Evolutionary conservation across 2,888 invertebrate genomes (phyloP).

Genomic region (Furcula furcula): DNA sequence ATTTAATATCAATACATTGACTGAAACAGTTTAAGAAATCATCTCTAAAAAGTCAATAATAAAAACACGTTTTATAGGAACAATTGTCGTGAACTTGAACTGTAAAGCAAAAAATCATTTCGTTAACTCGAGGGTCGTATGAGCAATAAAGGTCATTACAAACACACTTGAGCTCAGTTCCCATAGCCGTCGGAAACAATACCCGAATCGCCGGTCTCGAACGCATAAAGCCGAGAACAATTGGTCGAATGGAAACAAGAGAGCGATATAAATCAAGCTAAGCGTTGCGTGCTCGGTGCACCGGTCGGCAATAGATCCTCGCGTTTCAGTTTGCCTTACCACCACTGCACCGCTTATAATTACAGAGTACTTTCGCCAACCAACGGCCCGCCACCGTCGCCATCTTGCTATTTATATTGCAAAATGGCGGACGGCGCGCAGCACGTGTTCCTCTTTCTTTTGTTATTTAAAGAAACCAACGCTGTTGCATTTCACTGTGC

Average conservation of each 20-base stretch:
- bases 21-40: too few species aligned
- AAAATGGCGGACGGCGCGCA: conserved; percentile 71
- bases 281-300: conserved; percentile 74
- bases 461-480: conserved; percentile 53
- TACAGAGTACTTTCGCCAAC: conserved; percentile 79
- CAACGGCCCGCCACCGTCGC: conserved; percentile 70
- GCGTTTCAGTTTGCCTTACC: conserved; percentile 65
- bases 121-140: conserved; percentile 30
- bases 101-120: conserved; percentile 39
- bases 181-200: conserved; percentile 72
- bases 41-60: too few species aligned
- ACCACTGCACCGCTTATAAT: conserved; percentile 66
- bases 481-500: conserved; percentile 34
- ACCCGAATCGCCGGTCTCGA: conserved; percentile 59
- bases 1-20: too few species aligned
- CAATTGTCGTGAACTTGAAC: conserved; percentile 44
- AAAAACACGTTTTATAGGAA: conserved; percentile 3
- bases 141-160: conserved; percentile 58
- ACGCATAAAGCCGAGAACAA: conserved; percentile 73
- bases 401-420: conserved; percentile 79
- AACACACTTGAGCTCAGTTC: conserved; percentile 54
- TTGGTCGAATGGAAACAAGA: conserved; percentile 72
- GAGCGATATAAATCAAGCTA: conserved; percentile 77
- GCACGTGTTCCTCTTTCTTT: conserved; percentile 71
- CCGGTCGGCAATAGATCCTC: conserved; percentile 71